A percentile compares a stretch with the other conserved stretches of the same genome.
These are phyloP conservation scores for Lordiphosa clarofinis DNA, from an alignment of 1,140 invertebrate genomes.

Conservation along the genomic window DNA sequence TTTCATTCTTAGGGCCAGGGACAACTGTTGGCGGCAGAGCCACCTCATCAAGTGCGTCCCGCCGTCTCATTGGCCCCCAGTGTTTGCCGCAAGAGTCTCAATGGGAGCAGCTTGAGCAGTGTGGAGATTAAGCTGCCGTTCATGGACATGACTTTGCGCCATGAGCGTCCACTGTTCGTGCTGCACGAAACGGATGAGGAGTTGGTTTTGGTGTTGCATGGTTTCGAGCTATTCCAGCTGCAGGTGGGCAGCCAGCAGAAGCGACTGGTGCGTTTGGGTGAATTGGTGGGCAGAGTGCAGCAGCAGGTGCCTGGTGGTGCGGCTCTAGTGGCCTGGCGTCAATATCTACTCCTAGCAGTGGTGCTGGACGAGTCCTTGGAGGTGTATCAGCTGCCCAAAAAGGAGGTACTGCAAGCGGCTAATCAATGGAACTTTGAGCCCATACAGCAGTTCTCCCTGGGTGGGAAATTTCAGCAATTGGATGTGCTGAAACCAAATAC, in stretches of 20 bases:
- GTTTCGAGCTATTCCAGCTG: constrained; percentile 53
- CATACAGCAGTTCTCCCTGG: constrained; percentile 60
- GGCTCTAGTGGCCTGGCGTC: constrained; percentile 50
- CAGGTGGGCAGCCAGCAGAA: constrained; percentile 43
- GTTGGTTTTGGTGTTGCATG: constrained; percentile 57
- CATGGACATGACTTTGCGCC: constrained; percentile 58
- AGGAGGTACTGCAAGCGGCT: constrained; percentile 19
- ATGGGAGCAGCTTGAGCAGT: constrained; percentile 31
- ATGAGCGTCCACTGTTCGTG: constrained; percentile 44
- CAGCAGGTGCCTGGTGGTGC: constrained; percentile 25
- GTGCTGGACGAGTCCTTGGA: constrained; percentile 53
- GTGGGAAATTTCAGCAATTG: constrained; percentile 43
- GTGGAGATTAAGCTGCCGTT: constrained; percentile 64
- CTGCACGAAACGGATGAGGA: constrained; percentile 40
- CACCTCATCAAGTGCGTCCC: background rate
- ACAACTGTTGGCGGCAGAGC: background rate
- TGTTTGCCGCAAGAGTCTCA: constrained; percentile 28
- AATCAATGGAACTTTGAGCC: constrained; percentile 38
- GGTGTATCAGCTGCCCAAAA: constrained; percentile 56
- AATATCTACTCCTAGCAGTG: constrained; percentile 53
- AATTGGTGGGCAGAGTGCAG: constrained; percentile 34
- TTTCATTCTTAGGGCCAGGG: background rate
- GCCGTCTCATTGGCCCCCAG: constrained; percentile 31
- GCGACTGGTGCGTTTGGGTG: constrained; percentile 51
- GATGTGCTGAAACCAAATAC: constrained; percentile 48